Conservation (phyloP, 1,140 invertebrate species). For the Lineus longissimus region DNA sequence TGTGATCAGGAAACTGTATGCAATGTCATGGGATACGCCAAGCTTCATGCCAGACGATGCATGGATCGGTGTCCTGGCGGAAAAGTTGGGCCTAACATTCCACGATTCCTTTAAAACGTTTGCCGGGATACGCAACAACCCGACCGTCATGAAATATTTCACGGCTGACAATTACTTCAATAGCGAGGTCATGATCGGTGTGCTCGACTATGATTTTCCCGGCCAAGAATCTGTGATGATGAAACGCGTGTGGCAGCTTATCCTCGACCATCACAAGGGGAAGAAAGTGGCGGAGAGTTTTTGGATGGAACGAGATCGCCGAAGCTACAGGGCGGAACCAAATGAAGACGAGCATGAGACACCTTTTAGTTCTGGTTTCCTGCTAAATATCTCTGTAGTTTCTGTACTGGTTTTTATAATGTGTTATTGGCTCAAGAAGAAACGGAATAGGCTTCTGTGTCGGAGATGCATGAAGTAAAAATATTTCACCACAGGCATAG, state of each 20-base stretch:
- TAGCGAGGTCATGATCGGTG: conserved; percentile 20
- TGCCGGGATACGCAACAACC: conserved; percentile 18
- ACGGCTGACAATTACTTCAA: conserved; percentile 15
- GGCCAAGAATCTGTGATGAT: conserved; percentile 23
- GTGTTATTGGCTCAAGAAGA: too few species aligned
- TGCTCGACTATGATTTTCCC: conserved; percentile 19
- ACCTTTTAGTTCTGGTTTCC: too few species aligned
- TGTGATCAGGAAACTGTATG: conserved; percentile 17
- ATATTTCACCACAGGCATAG: too few species aligned
- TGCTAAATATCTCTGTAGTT: too few species aligned
- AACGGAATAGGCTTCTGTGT: too few species aligned
- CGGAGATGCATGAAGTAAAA: too few species aligned
- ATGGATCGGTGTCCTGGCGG: conserved; percentile 21
- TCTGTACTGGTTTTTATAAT: too few species aligned
- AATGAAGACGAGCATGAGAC: too few species aligned
- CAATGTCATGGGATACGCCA: conserved; percentile 17
- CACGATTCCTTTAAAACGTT: conserved; percentile 19
- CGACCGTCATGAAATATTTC: conserved; percentile 19
- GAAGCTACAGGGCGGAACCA: too few species aligned
- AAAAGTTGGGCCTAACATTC: conserved; percentile 21
- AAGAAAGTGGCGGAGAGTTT: too few species aligned
- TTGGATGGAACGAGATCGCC: too few species aligned
- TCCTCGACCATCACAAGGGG: not conserved
- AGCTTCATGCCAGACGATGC: conserved; percentile 19
- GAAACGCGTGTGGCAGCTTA: conserved; percentile 16